These are phyloP conservation scores for Tinea semifulvella DNA, from an alignment of 2,888 invertebrate species.

Conservation along the genomic window DNA sequence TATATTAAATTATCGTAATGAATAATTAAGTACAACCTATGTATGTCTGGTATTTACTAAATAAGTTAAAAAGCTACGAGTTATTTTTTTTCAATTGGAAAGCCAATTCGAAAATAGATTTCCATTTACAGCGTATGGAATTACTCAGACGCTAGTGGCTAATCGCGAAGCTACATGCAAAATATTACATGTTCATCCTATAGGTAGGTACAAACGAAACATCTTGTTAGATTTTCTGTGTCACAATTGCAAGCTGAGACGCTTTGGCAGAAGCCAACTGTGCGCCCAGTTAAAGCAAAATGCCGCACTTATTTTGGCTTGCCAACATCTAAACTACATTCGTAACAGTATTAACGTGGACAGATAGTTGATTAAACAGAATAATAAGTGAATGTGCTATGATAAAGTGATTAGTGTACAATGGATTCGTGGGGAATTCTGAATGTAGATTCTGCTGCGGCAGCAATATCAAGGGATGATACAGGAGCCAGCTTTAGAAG, in stretches of 20 bases:
- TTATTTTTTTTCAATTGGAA: no score
- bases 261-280: conserved; percentile 49
- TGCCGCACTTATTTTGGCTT: conserved; percentile 65
- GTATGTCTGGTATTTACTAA: no score
- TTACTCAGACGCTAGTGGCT: no score
- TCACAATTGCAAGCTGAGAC: conserved; percentile 56
- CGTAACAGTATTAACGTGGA: conserved; percentile 19
- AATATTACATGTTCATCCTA: no score
- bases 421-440: conserved; percentile 81
- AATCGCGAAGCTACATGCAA: no score
- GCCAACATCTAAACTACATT: conserved; percentile 36
- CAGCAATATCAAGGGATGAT: conserved; percentile 77
- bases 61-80: no score
- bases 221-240: conserved; percentile 23
- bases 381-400: neutral
- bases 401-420: conserved; percentile 15
- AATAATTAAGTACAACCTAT: no score
- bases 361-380: conserved; percentile 10
- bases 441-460: conserved; percentile 70
- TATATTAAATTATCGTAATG: no score
- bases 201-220: no score
- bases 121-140: no score
- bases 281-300: conserved; percentile 62
- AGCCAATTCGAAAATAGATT: no score
- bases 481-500: conserved; percentile 60